A percentile compares a stretch with the other conserved stretches of the same genome.
Evolutionary conservation across 2,797 vertebrate species (phyloP).

Genomic region (Novumbra hubbsi): DNA sequence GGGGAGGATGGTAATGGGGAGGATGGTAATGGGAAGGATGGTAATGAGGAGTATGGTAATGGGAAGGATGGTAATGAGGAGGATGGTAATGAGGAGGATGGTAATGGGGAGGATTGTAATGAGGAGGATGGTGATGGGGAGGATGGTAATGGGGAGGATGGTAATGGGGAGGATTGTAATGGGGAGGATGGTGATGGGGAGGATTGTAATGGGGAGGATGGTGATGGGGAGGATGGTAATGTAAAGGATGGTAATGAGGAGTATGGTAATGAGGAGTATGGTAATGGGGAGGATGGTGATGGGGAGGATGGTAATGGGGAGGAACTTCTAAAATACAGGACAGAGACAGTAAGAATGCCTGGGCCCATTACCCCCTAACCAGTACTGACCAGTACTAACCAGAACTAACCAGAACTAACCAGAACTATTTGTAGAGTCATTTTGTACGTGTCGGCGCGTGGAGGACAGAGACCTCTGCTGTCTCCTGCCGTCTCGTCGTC

Average conservation of each 20-base stretch:
- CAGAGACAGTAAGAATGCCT: conserved; percentile 46
- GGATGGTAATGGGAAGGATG: background rate
- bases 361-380: conserved; percentile 47
- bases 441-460: conserved; percentile 64
- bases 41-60: conserved; percentile 68
- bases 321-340: conserved; percentile 56
- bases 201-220: background rate
- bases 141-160: background rate
- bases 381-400: conserved; percentile 28
- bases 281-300: conserved; percentile 16
- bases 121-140: conserved; percentile 4
- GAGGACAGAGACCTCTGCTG: conserved; percentile 65
- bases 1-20: conserved; percentile 3
- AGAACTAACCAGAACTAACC: too few relatives aligned
- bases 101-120: background rate
- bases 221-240: background rate
- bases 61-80: background rate
- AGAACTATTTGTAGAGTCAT: conserved; percentile 66
- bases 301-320: conserved; percentile 39
- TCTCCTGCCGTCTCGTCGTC: conserved; percentile 58
- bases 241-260: background rate
- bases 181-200: too few relatives aligned
- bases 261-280: conserved; percentile 68
- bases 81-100: background rate
- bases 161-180: background rate